phyloP scores from a whole-genome alignment of 2,797 vertebrate genomes.

The Pipistrellus nathusii region DNA sequence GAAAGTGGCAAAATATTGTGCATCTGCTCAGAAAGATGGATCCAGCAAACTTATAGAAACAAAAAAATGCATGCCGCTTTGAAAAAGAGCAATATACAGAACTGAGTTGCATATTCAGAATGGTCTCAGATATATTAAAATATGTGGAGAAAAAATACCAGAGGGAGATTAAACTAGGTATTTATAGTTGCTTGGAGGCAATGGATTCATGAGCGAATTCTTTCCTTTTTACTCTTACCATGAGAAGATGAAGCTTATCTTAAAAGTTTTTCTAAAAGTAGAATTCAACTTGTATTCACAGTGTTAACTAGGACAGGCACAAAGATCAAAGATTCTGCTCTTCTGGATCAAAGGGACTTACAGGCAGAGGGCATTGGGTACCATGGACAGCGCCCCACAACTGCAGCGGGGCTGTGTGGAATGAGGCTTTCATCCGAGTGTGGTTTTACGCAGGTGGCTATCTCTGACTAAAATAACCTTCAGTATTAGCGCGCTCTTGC shows the following conservation, averaged over 20 bases:
- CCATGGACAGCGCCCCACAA: constrained; percentile 19
- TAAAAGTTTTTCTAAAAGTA: neutral
- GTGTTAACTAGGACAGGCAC: neutral
- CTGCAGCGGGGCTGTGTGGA: fast-evolving
- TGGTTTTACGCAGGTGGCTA: neutral
- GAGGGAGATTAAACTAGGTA: neutral
- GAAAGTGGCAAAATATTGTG: neutral
- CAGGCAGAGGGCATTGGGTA: neutral
- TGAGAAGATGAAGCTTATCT: neutral
- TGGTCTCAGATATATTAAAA: neutral
- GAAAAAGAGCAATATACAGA: neutral
- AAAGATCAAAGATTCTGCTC: neutral
- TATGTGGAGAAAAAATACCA: neutral
- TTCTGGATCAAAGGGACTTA: neutral
- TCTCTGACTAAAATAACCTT: neutral
- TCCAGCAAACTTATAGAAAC: neutral
- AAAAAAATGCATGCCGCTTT: neutral
- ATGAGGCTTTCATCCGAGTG: neutral
- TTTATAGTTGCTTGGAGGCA: neutral
- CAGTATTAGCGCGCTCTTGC: neutral
- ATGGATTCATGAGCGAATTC: neutral
- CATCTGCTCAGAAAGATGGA: neutral
- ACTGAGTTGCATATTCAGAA: neutral
- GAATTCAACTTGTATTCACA: neutral
- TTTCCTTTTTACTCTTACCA: neutral